These are phyloP conservation scores for Grammomys surdaster DNA, from an alignment of 2,113 vertebrate genomes.

Conservation along the genomic window DNA sequence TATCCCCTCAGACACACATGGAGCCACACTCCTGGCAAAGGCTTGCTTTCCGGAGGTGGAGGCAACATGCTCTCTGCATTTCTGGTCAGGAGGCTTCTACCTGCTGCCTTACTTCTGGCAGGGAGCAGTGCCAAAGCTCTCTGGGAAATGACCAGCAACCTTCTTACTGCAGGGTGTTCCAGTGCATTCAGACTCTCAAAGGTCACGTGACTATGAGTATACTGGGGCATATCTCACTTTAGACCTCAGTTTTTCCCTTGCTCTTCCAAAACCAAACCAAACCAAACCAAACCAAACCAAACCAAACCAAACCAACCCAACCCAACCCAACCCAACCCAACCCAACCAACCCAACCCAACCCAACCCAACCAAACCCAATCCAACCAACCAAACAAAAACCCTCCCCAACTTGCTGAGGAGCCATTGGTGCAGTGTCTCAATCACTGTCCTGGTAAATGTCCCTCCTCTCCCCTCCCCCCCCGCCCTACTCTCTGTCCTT, in stretches of 20 bases:
- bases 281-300: too few relatives aligned
- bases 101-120: not conserved
- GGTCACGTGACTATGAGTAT: too few relatives aligned
- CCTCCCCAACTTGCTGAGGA: not conserved
- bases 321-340: too few relatives aligned
- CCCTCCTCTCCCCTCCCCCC: not conserved
- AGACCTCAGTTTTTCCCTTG: too few relatives aligned
- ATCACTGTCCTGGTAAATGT: not conserved
- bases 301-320: too few relatives aligned
- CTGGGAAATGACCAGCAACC: not conserved
- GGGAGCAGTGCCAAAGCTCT: not conserved
- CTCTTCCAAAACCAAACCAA: not conserved
- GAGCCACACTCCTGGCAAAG: not conserved
- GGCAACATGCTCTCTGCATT: not conserved
- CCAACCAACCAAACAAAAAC: too few relatives aligned
- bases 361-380: too few relatives aligned
- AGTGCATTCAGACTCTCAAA: not conserved
- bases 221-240: not conserved
- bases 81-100: not conserved
- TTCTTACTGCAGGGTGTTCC: not conserved
- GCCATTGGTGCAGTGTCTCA: not conserved
- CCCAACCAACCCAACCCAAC: too few relatives aligned
- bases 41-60: not conserved
- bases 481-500: not conserved
- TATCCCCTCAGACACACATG: not conserved